phyloP scores from a whole-genome alignment of 2,888 invertebrate species.

The Drosophila tripunctata region DNA sequence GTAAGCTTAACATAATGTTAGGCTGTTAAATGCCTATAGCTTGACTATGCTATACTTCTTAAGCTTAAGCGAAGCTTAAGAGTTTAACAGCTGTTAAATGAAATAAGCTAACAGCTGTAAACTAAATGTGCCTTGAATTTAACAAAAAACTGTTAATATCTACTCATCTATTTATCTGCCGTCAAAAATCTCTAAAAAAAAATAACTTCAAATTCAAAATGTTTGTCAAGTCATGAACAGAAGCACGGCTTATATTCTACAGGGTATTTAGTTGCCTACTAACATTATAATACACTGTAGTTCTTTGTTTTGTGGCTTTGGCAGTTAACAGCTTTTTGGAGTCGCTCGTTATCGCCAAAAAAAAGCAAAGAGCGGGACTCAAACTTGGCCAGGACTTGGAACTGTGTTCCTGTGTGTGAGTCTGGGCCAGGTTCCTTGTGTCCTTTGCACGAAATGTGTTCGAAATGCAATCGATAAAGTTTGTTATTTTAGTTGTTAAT shows the following conservation, averaged over 20 bases:
- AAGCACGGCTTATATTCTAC: neutral
- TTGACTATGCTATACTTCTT: too few species aligned
- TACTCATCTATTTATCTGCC: neutral
- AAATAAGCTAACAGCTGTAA: too few species aligned
- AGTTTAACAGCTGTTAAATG: too few species aligned
- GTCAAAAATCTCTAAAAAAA: neutral
- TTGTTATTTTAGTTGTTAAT: constrained; percentile 63
- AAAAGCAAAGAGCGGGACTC: neutral
- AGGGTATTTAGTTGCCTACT: neutral
- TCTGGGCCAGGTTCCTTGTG: neutral
- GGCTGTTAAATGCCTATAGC: neutral
- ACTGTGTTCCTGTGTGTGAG: neutral
- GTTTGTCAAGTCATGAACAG: neutral
- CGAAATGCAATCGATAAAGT: constrained; percentile 74
- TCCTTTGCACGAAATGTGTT: constrained; percentile 54
- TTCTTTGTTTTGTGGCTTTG: neutral
- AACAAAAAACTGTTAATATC: too few species aligned
- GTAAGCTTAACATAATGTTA: neutral
- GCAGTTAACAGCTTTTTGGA: constrained; percentile 36
- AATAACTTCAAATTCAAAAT: neutral
- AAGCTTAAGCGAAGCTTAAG: too few species aligned
- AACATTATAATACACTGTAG: neutral
- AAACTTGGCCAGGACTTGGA: neutral
- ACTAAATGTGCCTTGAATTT: too few species aligned
- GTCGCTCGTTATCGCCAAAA: constrained; percentile 27